Percentiles rank a stretch among this genome's conserved stretches.
Conservation (phyloP, 2,888 invertebrate genomes). For the Adelognathus sp. region DNA sequence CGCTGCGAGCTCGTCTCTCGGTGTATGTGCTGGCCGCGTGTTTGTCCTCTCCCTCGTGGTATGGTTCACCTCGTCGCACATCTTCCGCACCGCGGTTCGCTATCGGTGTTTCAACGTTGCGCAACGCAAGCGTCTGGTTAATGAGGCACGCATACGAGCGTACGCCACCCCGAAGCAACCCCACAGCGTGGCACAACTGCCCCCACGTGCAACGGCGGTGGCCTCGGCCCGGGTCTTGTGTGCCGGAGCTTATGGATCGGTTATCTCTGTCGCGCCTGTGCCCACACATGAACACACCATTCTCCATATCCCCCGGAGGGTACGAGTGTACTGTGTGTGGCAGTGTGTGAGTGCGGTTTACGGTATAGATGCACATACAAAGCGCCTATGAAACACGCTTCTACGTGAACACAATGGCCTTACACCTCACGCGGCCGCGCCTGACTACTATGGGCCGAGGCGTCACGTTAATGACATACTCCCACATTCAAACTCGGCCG, state of each 20-base stretch:
- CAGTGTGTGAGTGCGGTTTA: background rate
- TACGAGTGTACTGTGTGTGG: constrained; percentile 54
- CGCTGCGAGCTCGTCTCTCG: background rate
- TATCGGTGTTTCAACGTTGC: constrained; percentile 33
- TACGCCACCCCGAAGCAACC: background rate
- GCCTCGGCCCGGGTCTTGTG: constrained; percentile 3
- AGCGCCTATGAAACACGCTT: constrained; percentile 25
- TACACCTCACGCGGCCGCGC: constrained; percentile 31
- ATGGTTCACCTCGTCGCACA: constrained; percentile 43
- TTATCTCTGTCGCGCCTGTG: constrained; percentile 46
- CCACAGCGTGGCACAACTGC: background rate
- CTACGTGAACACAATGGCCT: constrained; percentile 36
- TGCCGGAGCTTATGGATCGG: background rate
- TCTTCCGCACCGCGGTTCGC: constrained; percentile 34
- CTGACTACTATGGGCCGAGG: constrained; percentile 55
- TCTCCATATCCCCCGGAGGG: background rate
- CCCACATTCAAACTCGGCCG: constrained; percentile 67
- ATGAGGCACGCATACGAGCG: constrained; percentile 76
- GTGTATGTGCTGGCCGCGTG: background rate
- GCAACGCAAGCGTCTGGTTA: constrained; percentile 73
- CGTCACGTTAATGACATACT: constrained; percentile 77
- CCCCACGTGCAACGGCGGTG: constrained; percentile 1
- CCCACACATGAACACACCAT: constrained; percentile 15
- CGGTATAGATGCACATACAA: background rate
- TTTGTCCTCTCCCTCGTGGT: constrained; percentile 6